phyloP scores from a whole-genome alignment of 2,888 invertebrate species.

The Drosophila mimetica region DNA sequence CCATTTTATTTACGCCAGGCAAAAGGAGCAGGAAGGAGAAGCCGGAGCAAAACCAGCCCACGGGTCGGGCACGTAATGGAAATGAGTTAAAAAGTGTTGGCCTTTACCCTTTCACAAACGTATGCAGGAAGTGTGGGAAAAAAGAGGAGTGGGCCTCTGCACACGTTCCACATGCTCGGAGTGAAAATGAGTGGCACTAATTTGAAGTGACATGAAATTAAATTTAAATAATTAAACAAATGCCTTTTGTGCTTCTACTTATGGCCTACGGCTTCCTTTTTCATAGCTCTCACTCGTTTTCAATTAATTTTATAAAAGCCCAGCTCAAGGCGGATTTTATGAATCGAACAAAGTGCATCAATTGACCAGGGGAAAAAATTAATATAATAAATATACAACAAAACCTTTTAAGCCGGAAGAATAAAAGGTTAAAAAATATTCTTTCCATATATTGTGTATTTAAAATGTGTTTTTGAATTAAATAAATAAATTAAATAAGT shows the following conservation, averaged over 20 bases:
- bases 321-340: neutral
- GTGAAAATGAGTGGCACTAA: slow-evolving; percentile 75
- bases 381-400: neutral
- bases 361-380: neutral
- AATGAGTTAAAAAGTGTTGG: slow-evolving; percentile 64
- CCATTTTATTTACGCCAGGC: slow-evolving; percentile 49
- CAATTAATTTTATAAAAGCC: slow-evolving; percentile 26
- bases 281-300: slow-evolving; percentile 9
- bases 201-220: slow-evolving; percentile 75
- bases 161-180: slow-evolving; percentile 50
- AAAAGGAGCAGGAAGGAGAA: neutral
- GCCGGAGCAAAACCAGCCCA: slow-evolving; percentile 15
- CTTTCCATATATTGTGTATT: no score
- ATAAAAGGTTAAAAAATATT: no score
- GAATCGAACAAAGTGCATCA: neutral
- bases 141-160: slow-evolving; percentile 13
- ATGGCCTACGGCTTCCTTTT: slow-evolving; percentile 4
- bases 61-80: slow-evolving; percentile 46
- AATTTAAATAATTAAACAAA: slow-evolving; percentile 74
- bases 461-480: no score
- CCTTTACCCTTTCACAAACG: slow-evolving; percentile 30
- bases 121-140: neutral
- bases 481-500: no score
- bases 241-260: slow-evolving; percentile 45
- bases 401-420: neutral